Evolutionary conservation across 2,888 invertebrate species (phyloP).

Genomic region (Monochamus alternatus): DNA sequence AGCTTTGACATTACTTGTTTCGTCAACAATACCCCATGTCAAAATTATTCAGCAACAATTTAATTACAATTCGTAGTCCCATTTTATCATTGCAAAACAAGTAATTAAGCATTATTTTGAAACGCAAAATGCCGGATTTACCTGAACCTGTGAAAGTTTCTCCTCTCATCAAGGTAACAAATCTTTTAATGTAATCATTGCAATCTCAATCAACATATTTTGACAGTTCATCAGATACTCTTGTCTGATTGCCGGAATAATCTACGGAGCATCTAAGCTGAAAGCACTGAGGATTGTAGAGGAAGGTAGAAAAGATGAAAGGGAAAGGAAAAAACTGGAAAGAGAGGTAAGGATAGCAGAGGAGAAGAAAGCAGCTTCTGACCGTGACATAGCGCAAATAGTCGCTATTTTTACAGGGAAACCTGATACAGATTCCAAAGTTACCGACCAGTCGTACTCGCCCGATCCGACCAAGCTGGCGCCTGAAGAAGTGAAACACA

Average conservation of each 20-base stretch:
- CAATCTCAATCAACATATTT: background rate
- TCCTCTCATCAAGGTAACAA: conserved; percentile 34
- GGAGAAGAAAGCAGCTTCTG: conserved; percentile 37
- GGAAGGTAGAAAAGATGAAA: conserved; percentile 34
- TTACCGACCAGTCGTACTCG: conserved; percentile 7
- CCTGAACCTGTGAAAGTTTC: conserved; percentile 35
- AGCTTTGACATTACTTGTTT: background rate
- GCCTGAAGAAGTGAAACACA: background rate
- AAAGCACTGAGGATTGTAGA: conserved; percentile 34
- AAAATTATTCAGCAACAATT: conserved; percentile 14
- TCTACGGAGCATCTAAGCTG: conserved; percentile 45
- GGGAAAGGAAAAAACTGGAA: conserved; percentile 28
- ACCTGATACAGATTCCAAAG: conserved; percentile 30
- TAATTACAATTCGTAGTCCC: background rate
- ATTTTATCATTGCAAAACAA: background rate
- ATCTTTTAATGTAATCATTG: background rate
- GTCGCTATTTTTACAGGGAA: conserved; percentile 36
- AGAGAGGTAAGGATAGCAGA: conserved; percentile 26
- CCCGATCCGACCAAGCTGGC: background rate
- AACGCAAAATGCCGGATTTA: conserved; percentile 23
- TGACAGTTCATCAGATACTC: conserved; percentile 42
- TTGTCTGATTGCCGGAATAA: conserved; percentile 44
- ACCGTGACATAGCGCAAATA: conserved; percentile 40
- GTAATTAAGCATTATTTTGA: background rate
- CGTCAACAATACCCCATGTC: conserved; percentile 11